phyloP scores from a whole-genome alignment of 2,113 vertebrate genomes.

The Podarcis raffonei region DNA sequence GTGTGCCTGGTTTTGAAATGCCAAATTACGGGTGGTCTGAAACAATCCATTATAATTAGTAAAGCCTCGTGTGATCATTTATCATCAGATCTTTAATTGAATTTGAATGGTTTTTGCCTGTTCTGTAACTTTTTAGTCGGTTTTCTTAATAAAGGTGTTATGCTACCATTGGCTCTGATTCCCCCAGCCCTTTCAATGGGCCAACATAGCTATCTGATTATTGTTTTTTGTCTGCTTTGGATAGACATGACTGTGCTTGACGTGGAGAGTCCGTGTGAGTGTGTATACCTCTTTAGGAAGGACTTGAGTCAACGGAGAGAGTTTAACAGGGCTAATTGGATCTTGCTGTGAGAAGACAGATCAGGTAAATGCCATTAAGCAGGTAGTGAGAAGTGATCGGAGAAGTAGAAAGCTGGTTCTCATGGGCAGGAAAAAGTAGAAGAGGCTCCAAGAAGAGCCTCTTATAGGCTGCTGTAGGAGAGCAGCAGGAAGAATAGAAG shows the following conservation, averaged over 20 bases:
- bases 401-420: neutral
- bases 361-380: neutral
- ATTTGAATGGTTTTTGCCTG: neutral
- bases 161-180: neutral
- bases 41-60: neutral
- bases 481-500: neutral
- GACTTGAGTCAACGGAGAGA: neutral
- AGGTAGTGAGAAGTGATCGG: neutral
- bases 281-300: neutral
- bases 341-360: neutral
- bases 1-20: neutral
- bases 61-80: neutral
- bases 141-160: neutral
- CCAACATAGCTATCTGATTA: too few species aligned
- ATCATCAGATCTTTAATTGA: neutral
- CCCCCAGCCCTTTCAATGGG: too few species aligned
- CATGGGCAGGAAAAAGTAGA: neutral
- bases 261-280: neutral
- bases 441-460: neutral
- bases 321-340: neutral
- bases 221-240: neutral
- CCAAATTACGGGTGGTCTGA: neutral
- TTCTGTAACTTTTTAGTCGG: neutral
- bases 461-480: neutral
- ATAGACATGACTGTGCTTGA: neutral